Evolutionary conservation across 2,113 vertebrate genomes (phyloP).

Genomic region (Pristiophorus japonicus): DNA sequence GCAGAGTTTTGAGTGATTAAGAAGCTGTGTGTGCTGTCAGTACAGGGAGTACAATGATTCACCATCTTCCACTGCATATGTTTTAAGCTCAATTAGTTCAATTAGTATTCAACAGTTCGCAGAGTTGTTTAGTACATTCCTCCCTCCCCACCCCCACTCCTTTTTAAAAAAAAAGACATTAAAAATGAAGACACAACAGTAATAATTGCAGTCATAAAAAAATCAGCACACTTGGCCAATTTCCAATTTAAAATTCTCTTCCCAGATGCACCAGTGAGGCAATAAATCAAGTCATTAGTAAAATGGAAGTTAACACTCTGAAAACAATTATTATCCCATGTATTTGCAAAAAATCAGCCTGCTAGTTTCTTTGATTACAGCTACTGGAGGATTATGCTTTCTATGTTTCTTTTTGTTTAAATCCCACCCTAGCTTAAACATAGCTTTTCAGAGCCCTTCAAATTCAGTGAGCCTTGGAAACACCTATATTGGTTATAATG

Average conservation of each 20-base stretch:
- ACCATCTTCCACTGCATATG: background rate
- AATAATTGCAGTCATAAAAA: background rate
- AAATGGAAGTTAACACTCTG: background rate
- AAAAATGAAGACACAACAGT: background rate
- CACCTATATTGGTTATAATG: background rate
- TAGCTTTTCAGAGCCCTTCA: background rate
- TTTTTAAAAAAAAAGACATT: background rate
- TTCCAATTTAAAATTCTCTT: constrained; percentile 1
- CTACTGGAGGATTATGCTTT: background rate
- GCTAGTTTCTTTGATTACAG: background rate
- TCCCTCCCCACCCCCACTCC: background rate
- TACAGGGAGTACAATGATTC: background rate
- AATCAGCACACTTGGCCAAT: background rate
- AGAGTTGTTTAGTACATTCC: background rate
- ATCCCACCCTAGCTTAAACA: background rate
- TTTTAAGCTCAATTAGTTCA: background rate
- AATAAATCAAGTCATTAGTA: background rate
- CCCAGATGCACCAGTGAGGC: background rate
- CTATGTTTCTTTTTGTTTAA: background rate
- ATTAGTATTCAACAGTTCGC: background rate
- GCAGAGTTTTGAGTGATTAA: background rate
- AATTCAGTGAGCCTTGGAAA: background rate
- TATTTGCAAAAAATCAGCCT: background rate
- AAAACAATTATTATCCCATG: background rate
- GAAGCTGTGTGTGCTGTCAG: background rate